These are phyloP conservation scores for Paramormyrops kingsleyae DNA, from an alignment of 2,113 vertebrate species.

Conservation along the genomic window DNA sequence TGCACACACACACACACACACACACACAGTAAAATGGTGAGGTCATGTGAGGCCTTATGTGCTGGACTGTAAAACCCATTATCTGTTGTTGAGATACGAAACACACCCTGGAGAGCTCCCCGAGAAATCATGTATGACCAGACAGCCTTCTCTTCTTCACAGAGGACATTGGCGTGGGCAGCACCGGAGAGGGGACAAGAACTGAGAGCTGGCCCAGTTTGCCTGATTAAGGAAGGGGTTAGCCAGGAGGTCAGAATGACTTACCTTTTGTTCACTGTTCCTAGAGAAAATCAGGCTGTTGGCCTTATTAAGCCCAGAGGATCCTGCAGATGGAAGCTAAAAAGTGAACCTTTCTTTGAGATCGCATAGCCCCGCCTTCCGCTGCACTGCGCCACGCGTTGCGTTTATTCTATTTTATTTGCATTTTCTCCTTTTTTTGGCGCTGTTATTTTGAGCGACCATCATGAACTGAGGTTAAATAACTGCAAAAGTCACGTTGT, in stretches of 20 bases:
- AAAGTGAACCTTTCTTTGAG: slow-evolving; percentile 27
- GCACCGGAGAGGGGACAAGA: not conserved
- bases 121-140: not conserved
- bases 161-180: not conserved
- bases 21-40: not conserved
- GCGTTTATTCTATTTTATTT: not conserved
- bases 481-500: not conserved
- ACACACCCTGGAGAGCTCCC: not conserved
- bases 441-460: not conserved
- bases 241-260: slow-evolving; percentile 20
- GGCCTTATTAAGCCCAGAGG: slow-evolving; percentile 30
- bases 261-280: slow-evolving; percentile 18
- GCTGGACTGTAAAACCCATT: not conserved
- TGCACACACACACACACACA: not conserved
- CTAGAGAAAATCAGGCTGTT: slow-evolving; percentile 18
- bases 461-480: not conserved
- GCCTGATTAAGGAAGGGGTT: slow-evolving; percentile 33
- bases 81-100: not conserved
- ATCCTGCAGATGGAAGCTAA: slow-evolving; percentile 18
- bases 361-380: slow-evolving; percentile 4
- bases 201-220: not conserved
- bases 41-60: not conserved
- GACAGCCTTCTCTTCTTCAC: not conserved
- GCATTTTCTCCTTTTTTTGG: not conserved
- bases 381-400: not conserved